These are phyloP conservation scores for Chironomus tentans DNA, from an alignment of 2,888 invertebrate genomes.

Conservation along the genomic window DNA sequence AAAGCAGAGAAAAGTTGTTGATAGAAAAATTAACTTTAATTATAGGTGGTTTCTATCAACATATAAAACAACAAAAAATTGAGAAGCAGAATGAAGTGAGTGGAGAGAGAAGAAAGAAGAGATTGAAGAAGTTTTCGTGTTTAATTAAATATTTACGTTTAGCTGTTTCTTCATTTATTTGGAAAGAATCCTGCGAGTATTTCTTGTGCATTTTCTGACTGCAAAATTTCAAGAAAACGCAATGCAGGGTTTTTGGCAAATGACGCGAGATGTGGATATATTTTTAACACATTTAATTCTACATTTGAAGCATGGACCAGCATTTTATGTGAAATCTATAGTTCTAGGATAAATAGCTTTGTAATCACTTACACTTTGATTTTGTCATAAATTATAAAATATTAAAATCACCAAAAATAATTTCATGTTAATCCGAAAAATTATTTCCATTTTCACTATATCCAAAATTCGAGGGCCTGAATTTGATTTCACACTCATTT, in stretches of 20 bases:
- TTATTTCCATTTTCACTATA: neutral
- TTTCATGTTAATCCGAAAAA: neutral
- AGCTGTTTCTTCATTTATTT: neutral
- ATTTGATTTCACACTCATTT: neutral
- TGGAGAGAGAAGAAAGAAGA: neutral
- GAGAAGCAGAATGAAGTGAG: neutral
- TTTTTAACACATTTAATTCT: too few relatives aligned
- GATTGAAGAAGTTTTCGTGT: neutral
- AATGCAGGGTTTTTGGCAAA: neutral
- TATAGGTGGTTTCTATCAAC: slow-evolving; percentile 26
- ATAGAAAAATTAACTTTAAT: slow-evolving; percentile 26
- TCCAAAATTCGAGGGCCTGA: neutral
- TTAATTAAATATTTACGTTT: slow-evolving; percentile 14
- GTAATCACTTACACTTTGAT: too few relatives aligned
- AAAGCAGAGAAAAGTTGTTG: slow-evolving; percentile 24
- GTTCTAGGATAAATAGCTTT: too few relatives aligned
- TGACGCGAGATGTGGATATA: too few relatives aligned
- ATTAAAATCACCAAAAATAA: too few relatives aligned
- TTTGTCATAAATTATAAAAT: too few relatives aligned
- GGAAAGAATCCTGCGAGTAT: neutral
- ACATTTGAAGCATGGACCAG: too few relatives aligned
- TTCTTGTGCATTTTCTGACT: neutral
- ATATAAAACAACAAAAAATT: neutral
- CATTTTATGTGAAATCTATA: too few relatives aligned
- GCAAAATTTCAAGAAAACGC: neutral